Evolutionary conservation across 92 coral and sea anemone species (phyloP).

Genomic region (Montipora capitata): DNA sequence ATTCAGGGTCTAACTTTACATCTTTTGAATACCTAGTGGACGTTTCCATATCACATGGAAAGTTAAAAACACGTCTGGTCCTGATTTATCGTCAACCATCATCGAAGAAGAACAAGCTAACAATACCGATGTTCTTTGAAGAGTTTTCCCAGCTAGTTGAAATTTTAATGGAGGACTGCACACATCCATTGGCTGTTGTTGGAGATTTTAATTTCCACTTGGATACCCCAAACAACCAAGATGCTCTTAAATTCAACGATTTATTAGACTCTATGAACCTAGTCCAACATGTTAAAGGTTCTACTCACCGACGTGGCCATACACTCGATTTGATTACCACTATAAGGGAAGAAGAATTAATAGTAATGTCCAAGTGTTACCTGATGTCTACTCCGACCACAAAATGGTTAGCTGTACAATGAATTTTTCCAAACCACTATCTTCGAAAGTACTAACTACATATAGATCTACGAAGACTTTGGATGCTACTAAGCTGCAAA

Average conservation of each 20-base stretch:
- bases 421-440: conserved; percentile 22
- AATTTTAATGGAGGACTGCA: conserved; percentile 28
- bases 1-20: background rate
- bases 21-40: conserved; percentile 21
- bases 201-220: conserved; percentile 46
- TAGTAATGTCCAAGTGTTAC: conserved; percentile 15
- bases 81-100: background rate
- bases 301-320: conserved; percentile 46
- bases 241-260: conserved; percentile 40
- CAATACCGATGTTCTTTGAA: conserved; percentile 10
- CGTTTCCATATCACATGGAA: conserved; percentile 17
- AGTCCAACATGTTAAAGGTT: conserved; percentile 31
- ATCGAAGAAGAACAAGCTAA: conserved; percentile 28
- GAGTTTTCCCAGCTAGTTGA: conserved; percentile 40
- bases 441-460: conserved; percentile 12
- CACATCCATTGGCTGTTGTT: conserved; percentile 24
- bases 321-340: conserved; percentile 37
- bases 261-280: conserved; percentile 23
- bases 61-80: conserved; percentile 8
- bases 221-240: conserved; percentile 17
- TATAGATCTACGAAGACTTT: conserved; percentile 13
- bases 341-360: conserved; percentile 32
- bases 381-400: conserved; percentile 46
- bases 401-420: conserved; percentile 17
- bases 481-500: background rate